phyloP scores from a whole-genome alignment of 2,113 vertebrate species.

The Saccopteryx leptura region DNA sequence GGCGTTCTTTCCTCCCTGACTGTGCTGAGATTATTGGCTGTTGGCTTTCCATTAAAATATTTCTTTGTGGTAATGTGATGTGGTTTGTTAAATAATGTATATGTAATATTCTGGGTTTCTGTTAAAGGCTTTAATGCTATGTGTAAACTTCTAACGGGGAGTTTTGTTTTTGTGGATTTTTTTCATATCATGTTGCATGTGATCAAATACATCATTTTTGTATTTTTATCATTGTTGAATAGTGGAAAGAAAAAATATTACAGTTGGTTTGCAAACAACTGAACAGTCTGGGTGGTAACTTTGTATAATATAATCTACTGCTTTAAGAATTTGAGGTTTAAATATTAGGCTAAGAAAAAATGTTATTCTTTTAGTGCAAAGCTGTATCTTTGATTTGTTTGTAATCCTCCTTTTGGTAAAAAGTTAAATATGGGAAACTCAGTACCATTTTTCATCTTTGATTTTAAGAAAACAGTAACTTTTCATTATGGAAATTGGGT shows the following conservation, averaged over 20 bases:
- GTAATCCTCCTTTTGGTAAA: conserved; percentile 58
- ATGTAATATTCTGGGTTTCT: conserved; percentile 60
- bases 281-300: conserved; percentile 64
- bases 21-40: conserved; percentile 62
- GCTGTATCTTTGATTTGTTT: conserved; percentile 42
- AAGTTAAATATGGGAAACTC: conserved; percentile 53
- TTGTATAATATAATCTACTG: conserved; percentile 24
- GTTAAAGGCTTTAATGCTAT: conserved; percentile 66
- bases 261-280: background rate
- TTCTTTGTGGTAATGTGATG: conserved; percentile 54
- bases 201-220: conserved; percentile 76
- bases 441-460: conserved; percentile 36
- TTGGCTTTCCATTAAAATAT: conserved; percentile 70
- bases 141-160: background rate
- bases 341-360: conserved; percentile 19
- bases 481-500: conserved; percentile 53
- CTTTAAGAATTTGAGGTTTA: conserved; percentile 51
- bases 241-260: conserved; percentile 62
- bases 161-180: conserved; percentile 77
- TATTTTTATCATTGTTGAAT: conserved; percentile 69
- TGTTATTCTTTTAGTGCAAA: conserved; percentile 54
- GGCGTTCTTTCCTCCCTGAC: fast-evolving
- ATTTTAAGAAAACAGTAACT: conserved; percentile 60
- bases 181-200: conserved; percentile 81
- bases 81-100: conserved; percentile 3